Evolutionary conservation across 1,140 invertebrate species (phyloP), one percentile per base, ranked within the genome.

Genomic region (Physella acuta): DNA sequence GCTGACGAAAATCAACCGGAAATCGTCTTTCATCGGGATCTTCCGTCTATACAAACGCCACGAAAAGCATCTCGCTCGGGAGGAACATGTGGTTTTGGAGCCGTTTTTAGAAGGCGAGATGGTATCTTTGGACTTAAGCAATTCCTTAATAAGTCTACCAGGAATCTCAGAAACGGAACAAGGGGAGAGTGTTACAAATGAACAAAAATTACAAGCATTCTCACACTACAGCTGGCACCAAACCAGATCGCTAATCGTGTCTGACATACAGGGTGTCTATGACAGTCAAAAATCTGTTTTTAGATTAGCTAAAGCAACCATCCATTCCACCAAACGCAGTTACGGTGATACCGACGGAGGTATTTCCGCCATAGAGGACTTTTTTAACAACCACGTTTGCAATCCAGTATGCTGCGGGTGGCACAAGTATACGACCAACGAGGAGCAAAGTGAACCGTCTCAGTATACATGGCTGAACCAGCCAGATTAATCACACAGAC

Each of bases 141-240:
- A 36, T 55, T 11, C 5, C 24, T 11, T 24, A n/a, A 26, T 5
- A 11, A 26, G 26, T 55, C 16, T 14, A 24, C 16, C 8, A 55
- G 5, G 16, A 5, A 55, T 5, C 5, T 24, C 52, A 16, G 4
- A 26, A 5, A 5, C 16, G 5, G 16, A 55, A 5, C 16, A 26
- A n/a, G 4, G 16, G 11, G 39, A 8, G 20, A 20, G 20, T 20
- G 39, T 44, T 5, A 24, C 11, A 55, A 2, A 33, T 14, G 20
- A 44, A 44, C 39, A 33, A 3, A 33, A 24, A 20, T 56, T 11
- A 26, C 33, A 20, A 24, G n/a, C 73, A 3, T 76, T 76, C 60
- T 72, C 66, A 11, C 75, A 76, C 56, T 76, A 68, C 65, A 71
- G 70, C 0, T 76, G 73, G 73, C 66, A 74, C 49, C 37, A 37